Base-by-base conservation (phyloP, 2,113 vertebrate genomes). In the Ageneiosus marmoratus region DNA sequence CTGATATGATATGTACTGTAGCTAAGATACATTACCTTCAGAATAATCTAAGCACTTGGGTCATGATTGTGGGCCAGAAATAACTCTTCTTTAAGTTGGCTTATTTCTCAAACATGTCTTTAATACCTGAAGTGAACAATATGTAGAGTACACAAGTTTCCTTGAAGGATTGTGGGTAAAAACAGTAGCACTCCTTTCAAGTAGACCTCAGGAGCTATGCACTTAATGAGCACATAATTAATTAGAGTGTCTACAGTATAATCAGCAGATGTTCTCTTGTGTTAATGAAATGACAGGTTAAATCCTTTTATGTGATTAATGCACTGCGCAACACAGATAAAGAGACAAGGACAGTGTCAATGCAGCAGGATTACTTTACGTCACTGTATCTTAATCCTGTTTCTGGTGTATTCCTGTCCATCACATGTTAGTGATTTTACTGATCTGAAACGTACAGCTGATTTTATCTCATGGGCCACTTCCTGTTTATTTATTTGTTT, bases 291-390 rank as follows among this genome's bases (percentile, higher is more conserved):
- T 84, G 85, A 70, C 41, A 51, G 27, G 82, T 77, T 60, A 80
- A 90, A 88, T 91, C 87, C 53, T 86, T 65, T 91, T 83, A 89
- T 62, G 44, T 87, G 83, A 89, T 89, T 90, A 86, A 85, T 80
- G 82, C 78, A 87, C 46, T 65, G 8, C 60, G 82, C 79, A 79
- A 80, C 75, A 65, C 62, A n/a, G 72, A 16, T 63, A 10, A 75
- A 73, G n/a, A 69, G 44, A 50, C 77, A 86, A 79, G 81, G 87
- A 79, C 78, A 81, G 34, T 56, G 83, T 53, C 82, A 73, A 55
- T 82, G 12, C 79, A 56, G 12, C 75, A 79, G 69, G 86, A 55
- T 18, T 24, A 70, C 78, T 16, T 65, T 1, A 77, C 56, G 8
- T 72, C 24, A 58, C 51, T 24, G 32, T 41, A 24, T 46, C 18